A percentile compares a stretch with the other conserved stretches of the same genome.
Evolutionary conservation across 2,113 vertebrate genomes (phyloP).

Genomic region (Callocephalon fimbriatum): DNA sequence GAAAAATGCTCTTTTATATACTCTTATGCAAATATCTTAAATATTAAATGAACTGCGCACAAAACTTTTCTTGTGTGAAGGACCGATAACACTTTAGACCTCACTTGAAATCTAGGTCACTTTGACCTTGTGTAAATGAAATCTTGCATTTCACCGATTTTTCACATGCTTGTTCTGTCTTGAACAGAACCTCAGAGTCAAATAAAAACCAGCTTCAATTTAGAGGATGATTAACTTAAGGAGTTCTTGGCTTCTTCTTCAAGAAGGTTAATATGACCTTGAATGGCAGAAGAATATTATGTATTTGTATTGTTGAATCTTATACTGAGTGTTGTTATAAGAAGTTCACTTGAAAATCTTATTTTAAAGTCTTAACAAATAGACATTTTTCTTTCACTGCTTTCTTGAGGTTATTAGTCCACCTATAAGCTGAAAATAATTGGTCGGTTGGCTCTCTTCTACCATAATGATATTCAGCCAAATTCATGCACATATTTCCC

Average conservation of each 20-base stretch:
- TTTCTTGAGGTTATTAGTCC: not conserved
- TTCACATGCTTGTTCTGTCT: slow-evolving; percentile 71
- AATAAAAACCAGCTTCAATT: slow-evolving; percentile 71
- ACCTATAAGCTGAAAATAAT: slow-evolving; percentile 41
- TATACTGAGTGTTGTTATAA: not conserved
- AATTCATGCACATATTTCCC: slow-evolving; percentile 40
- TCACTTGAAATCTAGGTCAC: slow-evolving; percentile 76
- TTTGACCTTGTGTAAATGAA: slow-evolving; percentile 80
- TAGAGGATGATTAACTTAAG: slow-evolving; percentile 83
- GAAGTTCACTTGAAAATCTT: slow-evolving; percentile 21
- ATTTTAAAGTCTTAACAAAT: slow-evolving; percentile 35
- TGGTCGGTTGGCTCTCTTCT: slow-evolving; percentile 20
- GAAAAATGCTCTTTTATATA: slow-evolving; percentile 62
- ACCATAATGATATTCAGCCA: not conserved
- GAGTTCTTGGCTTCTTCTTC: slow-evolving; percentile 78
- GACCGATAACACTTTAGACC: slow-evolving; percentile 69
- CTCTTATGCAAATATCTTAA: slow-evolving; percentile 52
- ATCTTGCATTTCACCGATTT: slow-evolving; percentile 75
- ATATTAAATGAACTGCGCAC: slow-evolving; percentile 55
- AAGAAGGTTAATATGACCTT: slow-evolving; percentile 81
- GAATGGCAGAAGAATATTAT: slow-evolving; percentile 69
- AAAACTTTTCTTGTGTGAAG: slow-evolving; percentile 70
- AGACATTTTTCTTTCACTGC: slow-evolving; percentile 39
- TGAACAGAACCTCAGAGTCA: slow-evolving; percentile 73
- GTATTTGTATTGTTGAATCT: slow-evolving; percentile 67